phyloP scores from a whole-genome alignment of 2,797 vertebrate species.

The Pagetopsis macropterus region DNA sequence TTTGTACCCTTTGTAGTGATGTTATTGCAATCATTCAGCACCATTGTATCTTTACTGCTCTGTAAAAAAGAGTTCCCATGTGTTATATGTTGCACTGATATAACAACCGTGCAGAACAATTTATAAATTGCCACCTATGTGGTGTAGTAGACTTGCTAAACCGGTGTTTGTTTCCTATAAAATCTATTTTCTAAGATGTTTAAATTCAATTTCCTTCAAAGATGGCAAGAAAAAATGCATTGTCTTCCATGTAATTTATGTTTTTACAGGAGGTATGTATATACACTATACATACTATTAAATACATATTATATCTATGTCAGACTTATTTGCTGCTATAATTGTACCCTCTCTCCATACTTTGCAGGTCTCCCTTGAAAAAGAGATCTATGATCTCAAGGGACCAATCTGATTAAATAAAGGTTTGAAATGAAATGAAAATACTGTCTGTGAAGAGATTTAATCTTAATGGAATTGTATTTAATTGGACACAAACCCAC shows the following conservation, averaged over 20 bases:
- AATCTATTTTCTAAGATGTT: background rate
- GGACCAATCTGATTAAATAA: too few species aligned
- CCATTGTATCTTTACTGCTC: background rate
- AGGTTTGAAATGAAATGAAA: too few species aligned
- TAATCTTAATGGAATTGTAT: background rate
- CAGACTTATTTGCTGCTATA: background rate
- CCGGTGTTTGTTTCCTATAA: background rate
- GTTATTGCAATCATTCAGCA: conserved; percentile 25
- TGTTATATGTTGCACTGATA: background rate
- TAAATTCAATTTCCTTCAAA: background rate
- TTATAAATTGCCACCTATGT: background rate
- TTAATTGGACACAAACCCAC: background rate
- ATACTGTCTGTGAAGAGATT: background rate
- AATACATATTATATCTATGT: background rate
- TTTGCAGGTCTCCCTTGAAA: too few species aligned
- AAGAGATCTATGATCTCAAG: too few species aligned
- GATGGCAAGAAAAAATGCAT: background rate
- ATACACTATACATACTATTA: background rate
- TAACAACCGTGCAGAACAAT: background rate
- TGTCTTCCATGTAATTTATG: background rate
- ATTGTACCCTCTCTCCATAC: background rate
- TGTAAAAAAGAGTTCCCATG: background rate
- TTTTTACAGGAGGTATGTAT: background rate
- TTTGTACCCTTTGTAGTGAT: conserved; percentile 35
- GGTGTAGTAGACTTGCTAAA: background rate